Evolutionary conservation across 2,113 vertebrate species (phyloP).

Genomic region (Rhynchopsitta pachyrhyncha): DNA sequence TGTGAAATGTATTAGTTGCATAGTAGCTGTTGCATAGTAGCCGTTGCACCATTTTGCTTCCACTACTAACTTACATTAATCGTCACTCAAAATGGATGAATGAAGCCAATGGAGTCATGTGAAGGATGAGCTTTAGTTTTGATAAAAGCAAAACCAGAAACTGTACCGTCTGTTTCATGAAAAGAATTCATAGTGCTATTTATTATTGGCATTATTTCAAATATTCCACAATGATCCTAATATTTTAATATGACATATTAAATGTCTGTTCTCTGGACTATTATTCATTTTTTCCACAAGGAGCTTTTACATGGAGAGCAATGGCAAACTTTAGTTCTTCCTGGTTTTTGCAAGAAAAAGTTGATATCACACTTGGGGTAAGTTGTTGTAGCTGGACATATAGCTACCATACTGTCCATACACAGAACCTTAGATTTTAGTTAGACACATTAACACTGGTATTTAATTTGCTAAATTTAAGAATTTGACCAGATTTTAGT

Average conservation of each 20-base stretch:
- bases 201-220: neutral
- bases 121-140: fast-evolving
- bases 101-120: neutral
- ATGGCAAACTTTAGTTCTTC: neutral
- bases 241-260: neutral
- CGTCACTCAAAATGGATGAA: neutral
- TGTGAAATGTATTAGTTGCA: neutral
- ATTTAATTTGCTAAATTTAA: neutral
- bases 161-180: neutral
- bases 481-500: neutral
- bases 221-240: neutral
- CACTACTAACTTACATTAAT: neutral
- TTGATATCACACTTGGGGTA: neutral
- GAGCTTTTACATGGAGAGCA: neutral
- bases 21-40: neutral
- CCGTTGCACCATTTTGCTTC: neutral
- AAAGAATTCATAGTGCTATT: neutral
- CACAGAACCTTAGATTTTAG: neutral
- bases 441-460: neutral
- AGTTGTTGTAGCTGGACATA: neutral
- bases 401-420: neutral
- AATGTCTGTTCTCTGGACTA: neutral
- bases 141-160: neutral
- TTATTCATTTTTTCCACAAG: neutral
- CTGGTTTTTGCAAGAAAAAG: neutral